phyloP scores from a whole-genome alignment of 2,888 invertebrate species.

The Trisateles emortualis region DNA sequence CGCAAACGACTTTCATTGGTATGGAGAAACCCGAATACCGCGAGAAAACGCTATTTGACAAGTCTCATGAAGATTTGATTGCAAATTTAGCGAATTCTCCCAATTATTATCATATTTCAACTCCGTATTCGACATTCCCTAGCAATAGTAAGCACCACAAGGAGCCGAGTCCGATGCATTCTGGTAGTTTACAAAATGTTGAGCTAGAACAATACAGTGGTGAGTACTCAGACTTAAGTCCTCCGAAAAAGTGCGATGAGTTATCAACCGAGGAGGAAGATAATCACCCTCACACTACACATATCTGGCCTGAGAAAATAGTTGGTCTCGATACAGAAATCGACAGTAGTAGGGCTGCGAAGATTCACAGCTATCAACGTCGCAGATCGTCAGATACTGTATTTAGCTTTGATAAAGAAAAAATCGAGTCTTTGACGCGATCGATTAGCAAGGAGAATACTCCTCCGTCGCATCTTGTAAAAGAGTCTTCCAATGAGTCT shows the following conservation, averaged over 20 bases:
- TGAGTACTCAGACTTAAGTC: constrained; percentile 72
- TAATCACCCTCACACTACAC: constrained; percentile 78
- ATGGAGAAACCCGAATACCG: constrained; percentile 81
- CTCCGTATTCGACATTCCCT: constrained; percentile 88
- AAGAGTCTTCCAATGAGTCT: constrained; percentile 84
- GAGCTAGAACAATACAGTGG: constrained; percentile 88
- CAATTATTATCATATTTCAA: constrained; percentile 85
- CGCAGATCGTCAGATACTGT: constrained; percentile 91
- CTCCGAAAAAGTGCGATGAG: constrained; percentile 75
- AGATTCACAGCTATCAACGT: constrained; percentile 84
- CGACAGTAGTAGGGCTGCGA: constrained; percentile 74
- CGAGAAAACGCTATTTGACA: constrained; percentile 84
- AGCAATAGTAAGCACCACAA: constrained; percentile 85
- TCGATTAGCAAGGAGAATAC: constrained; percentile 77
- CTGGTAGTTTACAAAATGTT: constrained; percentile 90
- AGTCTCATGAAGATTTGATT: constrained; percentile 88
- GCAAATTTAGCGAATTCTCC: constrained; percentile 83
- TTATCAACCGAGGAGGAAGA: constrained; percentile 85
- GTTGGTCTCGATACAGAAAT: constrained; percentile 84
- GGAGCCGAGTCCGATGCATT: constrained; percentile 88
- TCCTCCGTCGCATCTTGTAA: constrained; percentile 72
- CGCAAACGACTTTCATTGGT: constrained; percentile 77
- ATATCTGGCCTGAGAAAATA: constrained; percentile 87
- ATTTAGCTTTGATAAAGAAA: constrained; percentile 92
- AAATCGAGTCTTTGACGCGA: constrained; percentile 90